Evolutionary conservation across 2,113 vertebrate species (phyloP).

Genomic region (Asarcornis scutulata): DNA sequence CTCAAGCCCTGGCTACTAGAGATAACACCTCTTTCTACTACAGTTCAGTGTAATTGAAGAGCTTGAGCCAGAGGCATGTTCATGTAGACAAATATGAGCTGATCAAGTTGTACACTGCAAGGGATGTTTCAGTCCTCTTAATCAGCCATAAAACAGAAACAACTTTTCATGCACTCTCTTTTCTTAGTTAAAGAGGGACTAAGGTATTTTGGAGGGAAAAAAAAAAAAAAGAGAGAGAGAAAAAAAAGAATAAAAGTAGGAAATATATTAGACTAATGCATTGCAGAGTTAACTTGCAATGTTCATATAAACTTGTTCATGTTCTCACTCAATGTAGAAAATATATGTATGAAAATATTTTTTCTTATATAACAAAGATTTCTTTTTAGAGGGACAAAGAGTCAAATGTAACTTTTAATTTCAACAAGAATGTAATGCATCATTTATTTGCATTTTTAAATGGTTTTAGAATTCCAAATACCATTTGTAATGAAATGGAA

Average conservation of each 20-base stretch:
- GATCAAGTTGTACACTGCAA: neutral
- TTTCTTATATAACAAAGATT: neutral
- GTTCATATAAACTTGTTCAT: accelerated
- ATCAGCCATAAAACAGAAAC: neutral
- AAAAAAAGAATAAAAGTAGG: accelerated
- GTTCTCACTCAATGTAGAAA: neutral
- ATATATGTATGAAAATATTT: neutral
- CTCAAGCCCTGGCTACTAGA: neutral
- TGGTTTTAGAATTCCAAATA: slow-evolving; percentile 11
- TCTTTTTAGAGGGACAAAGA: neutral
- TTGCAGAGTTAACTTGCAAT: neutral
- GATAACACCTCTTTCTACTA: neutral
- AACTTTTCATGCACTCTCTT: accelerated
- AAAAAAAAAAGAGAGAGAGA: neutral
- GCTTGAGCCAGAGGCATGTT: neutral
- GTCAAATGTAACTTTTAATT: neutral
- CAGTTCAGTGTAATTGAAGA: neutral
- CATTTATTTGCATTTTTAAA: neutral
- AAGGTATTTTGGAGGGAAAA: neutral
- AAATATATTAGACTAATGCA: neutral
- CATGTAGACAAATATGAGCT: accelerated
- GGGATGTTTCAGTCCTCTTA: neutral
- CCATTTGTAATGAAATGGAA: neutral
- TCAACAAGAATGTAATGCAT: neutral
- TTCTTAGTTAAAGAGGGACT: neutral